These are phyloP conservation scores for Eristalis intricaria DNA, from an alignment of 2,888 invertebrate species.

Conservation along the genomic window DNA sequence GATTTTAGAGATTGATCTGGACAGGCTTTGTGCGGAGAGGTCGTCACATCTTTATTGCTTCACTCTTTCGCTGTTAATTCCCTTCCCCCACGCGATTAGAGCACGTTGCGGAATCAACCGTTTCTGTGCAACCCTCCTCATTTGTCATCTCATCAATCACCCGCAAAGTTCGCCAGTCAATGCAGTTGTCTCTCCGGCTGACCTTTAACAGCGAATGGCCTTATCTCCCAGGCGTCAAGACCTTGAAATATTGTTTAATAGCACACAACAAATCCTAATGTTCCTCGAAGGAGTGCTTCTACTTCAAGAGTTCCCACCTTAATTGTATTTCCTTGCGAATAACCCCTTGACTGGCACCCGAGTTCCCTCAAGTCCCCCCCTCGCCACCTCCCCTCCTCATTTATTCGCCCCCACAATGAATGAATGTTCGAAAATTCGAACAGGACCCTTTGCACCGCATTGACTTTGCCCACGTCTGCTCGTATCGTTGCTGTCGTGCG, in stretches of 20 bases:
- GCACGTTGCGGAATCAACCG: no score
- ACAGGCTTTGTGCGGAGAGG: no score
- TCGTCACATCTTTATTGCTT: no score
- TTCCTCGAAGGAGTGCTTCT: not conserved
- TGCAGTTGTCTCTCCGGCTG: not conserved
- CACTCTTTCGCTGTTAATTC: no score
- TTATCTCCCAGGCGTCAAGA: not conserved
- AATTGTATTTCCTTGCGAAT: slow-evolving; percentile 9
- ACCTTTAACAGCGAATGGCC: not conserved
- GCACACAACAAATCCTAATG: not conserved
- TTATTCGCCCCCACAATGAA: not conserved
- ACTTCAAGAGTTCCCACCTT: slow-evolving; percentile 1
- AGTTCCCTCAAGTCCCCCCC: not conserved
- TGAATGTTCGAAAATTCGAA: not conserved
- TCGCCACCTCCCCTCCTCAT: not conserved
- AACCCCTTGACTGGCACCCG: not conserved
- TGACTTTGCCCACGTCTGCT: not conserved
- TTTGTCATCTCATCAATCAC: not conserved
- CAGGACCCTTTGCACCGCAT: not conserved
- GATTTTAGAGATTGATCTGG: no score
- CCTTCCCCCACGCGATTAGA: rapidly evolving
- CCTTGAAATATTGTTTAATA: slow-evolving; percentile 7
- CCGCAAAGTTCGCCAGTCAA: not conserved
- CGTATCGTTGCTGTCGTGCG: not conserved
- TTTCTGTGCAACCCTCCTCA: no score